Percentiles rank a stretch among this genome's conserved stretches.
These are phyloP conservation scores for Nycticryphes semicollaris DNA, from an alignment of 2,113 vertebrate species.

Conservation along the genomic window DNA sequence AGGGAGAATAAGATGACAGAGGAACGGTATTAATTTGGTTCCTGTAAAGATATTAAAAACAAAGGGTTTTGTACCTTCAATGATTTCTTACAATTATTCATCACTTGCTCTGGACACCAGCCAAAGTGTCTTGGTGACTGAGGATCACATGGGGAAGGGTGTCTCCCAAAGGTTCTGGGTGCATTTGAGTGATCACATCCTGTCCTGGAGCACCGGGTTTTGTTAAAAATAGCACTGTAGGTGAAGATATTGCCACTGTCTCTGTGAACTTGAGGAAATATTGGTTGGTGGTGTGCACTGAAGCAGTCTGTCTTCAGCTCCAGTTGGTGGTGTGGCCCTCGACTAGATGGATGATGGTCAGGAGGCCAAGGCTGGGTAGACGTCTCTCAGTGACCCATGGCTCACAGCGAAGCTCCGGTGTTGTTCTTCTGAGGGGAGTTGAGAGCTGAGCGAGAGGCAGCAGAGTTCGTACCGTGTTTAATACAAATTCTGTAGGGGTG, in stretches of 20 bases:
- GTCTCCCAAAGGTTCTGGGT: neutral
- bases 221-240: neutral
- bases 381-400: neutral
- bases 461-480: neutral
- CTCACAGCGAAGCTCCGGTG: neutral
- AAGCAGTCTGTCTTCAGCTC: neutral
- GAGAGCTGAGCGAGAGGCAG: neutral
- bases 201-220: neutral
- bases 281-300: neutral
- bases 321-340: neutral
- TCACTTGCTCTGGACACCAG: constrained; percentile 31
- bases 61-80: constrained; percentile 1
- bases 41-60: constrained; percentile 53
- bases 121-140: constrained; percentile 5
- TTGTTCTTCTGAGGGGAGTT: neutral
- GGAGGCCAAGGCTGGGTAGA: neutral
- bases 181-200: neutral
- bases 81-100: neutral
- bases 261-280: neutral
- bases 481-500: neutral
- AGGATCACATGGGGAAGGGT: neutral
- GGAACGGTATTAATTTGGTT: constrained; percentile 36
- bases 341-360: fast-evolving
- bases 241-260: neutral
- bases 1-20: constrained; percentile 18